Evolutionary conservation across 2,888 invertebrate genomes (phyloP), one percentile per base, ranked within the genome.

Genomic region (Bibio marci): DNA sequence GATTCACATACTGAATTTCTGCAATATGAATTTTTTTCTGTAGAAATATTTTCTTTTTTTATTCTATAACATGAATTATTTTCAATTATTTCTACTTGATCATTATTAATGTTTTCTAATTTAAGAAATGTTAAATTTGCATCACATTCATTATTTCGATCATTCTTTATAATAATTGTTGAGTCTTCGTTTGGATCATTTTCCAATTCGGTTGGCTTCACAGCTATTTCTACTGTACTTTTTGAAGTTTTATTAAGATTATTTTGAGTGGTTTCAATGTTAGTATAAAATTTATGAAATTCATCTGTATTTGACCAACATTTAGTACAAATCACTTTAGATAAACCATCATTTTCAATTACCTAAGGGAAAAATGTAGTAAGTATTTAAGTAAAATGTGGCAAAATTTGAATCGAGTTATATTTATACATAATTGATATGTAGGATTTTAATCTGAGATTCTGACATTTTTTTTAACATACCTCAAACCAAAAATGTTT

Each of bases 401-500:
- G 17, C 26, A 38, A 38, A 22, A 34, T 25, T 11, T 15, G 28
- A 36, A 28, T 22, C 13, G n/a, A 13, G 34, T 5, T 4, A 15
- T 30, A 19, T 5, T n/a, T 3, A 18, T 4, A 13, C 7, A n/a
- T n/a, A n/a, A n/a, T n/a, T n/a, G n/a, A n/a, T n/a, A n/a, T n/a
- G n/a, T n/a, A n/a, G n/a, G n/a, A n/a, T n/a, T n/a, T n/a, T n/a
- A n/a, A n/a, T n/a, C 8, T n/a, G 5, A n/a, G 7, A 19, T n/a
- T 19, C n/a, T 22, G 12, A 7, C n/a, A 18, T 32, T 13, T 14
- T 3, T 15, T 33, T 22, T n/a, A 36, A 43, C 47, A 51, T 48
- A 58, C 60, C 52, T 58, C 52, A 42, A 60, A 60, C 58, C 60
- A 60, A 47, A 60, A 60, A 43, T 59, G 53, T 45, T 59, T 56